phyloP scores from a whole-genome alignment of 2,888 invertebrate genomes.

The Erebia ligea region DNA sequence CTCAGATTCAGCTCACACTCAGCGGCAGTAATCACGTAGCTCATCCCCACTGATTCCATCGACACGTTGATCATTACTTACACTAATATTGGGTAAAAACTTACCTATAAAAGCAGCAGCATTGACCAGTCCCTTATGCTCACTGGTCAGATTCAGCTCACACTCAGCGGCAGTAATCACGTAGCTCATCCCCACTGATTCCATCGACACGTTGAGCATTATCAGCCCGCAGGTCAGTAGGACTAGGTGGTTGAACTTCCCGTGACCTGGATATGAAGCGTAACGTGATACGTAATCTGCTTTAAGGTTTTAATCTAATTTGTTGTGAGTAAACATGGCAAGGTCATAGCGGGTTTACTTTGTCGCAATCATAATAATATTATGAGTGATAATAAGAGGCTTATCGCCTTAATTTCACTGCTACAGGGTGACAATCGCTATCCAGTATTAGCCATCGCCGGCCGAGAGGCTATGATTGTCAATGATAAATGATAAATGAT shows the following conservation, averaged over 20 bases:
- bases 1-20: slow-evolving; percentile 85
- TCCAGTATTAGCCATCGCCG: no score
- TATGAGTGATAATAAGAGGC: no score
- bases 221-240: slow-evolving; percentile 85
- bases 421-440: no score
- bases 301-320: slow-evolving; percentile 7
- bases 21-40: slow-evolving; percentile 86
- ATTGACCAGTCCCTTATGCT: slow-evolving; percentile 85
- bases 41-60: slow-evolving; percentile 86
- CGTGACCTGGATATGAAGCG: slow-evolving; percentile 73
- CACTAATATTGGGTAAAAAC: not conserved
- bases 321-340: not conserved
- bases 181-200: slow-evolving; percentile 86
- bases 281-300: not conserved
- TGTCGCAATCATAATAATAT: no score
- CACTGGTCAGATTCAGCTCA: slow-evolving; percentile 82
- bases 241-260: slow-evolving; percentile 84
- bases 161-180: slow-evolving; percentile 87
- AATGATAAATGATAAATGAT: no score
- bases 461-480: no score
- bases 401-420: no score
- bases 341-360: not conserved
- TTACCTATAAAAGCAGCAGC: slow-evolving; percentile 86
- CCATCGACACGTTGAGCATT: slow-evolving; percentile 86
- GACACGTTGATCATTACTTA: slow-evolving; percentile 66